These are phyloP conservation scores for Amiota communis DNA, from an alignment of 2,888 invertebrate species.

Conservation along the genomic window DNA sequence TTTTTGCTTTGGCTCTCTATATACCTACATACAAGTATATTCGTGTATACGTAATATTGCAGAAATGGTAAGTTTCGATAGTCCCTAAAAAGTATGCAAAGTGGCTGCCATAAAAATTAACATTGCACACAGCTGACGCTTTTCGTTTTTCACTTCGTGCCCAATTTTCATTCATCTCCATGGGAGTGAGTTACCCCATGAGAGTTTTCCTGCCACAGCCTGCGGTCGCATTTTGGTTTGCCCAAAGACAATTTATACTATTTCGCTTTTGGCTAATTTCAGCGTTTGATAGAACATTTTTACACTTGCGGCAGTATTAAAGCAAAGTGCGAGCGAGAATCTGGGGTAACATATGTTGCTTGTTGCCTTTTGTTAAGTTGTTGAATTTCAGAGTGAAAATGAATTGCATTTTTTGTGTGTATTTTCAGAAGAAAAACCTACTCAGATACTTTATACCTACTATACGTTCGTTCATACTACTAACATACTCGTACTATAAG, in stretches of 20 bases:
- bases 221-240: background rate
- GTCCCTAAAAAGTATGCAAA: constrained; percentile 17
- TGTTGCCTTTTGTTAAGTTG: background rate
- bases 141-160: background rate
- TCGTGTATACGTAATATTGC: too few species aligned
- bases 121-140: constrained; percentile 18
- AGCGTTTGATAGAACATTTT: background rate
- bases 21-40: too few species aligned
- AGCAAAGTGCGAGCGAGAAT: background rate
- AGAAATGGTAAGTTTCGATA: background rate
- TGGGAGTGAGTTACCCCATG: too few species aligned
- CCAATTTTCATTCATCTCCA: too few species aligned
- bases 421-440: background rate
- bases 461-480: too few species aligned
- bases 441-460: too few species aligned
- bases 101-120: constrained; percentile 17
- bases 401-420: background rate
- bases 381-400: too few species aligned
- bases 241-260: constrained; percentile 4
- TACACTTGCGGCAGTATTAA: background rate
- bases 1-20: too few species aligned
- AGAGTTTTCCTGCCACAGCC: background rate
- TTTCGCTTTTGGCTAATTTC: constrained; percentile 7
- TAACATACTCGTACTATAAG: too few species aligned
- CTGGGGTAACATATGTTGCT: background rate